Conservation (phyloP, 2,113 vertebrate genomes). For the Anhinga anhinga region DNA sequence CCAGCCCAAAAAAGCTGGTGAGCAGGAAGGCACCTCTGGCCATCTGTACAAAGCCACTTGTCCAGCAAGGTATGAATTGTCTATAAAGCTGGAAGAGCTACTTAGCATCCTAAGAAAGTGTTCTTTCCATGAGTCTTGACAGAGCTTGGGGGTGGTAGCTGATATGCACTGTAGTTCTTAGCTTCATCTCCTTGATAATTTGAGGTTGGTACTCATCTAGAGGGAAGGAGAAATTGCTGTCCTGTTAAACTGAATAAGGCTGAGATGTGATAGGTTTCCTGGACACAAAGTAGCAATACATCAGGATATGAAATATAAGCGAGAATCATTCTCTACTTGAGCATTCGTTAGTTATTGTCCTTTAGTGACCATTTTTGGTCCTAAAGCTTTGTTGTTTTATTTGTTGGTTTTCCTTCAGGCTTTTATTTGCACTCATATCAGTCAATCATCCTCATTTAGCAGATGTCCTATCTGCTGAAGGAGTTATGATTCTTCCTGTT, state of each 20-base stretch:
- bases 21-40: constrained; percentile 70
- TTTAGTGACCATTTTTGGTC: neutral
- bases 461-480: neutral
- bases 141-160: neutral
- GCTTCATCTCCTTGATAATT: neutral
- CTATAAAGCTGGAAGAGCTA: neutral
- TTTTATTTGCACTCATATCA: neutral
- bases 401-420: neutral
- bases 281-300: neutral
- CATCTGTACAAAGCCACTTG: constrained; percentile 82
- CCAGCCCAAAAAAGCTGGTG: constrained; percentile 78
- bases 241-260: neutral
- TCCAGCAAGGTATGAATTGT: constrained; percentile 78
- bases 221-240: neutral
- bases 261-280: neutral
- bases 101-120: neutral
- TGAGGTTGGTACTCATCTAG: neutral
- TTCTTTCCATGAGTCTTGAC: neutral
- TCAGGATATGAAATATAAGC: neutral
- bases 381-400: neutral
- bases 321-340: neutral
- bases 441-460: neutral
- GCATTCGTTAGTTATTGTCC: neutral
- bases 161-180: neutral
- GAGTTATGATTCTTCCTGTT: neutral